Base-by-base conservation (phyloP, 2,113 vertebrate species). In the Chloroceryle aenea region DNA sequence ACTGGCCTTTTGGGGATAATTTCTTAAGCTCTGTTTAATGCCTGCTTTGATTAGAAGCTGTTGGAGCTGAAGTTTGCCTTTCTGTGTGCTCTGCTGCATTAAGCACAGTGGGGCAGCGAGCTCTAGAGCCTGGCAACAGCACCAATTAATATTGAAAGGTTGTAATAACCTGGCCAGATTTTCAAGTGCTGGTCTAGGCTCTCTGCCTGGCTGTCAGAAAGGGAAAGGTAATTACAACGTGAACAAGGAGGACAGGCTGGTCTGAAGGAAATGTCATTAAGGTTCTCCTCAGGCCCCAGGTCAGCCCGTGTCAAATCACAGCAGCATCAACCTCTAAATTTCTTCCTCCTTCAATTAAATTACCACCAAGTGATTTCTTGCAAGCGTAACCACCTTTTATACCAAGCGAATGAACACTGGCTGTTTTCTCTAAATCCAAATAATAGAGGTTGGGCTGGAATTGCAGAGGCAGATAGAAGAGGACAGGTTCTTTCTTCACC, bases 291-390 rank as follows among this genome's bases (percentile, higher is more conserved):
- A 71, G 93, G 83, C 82, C 43, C 62, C 42, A 36, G 81, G 74
- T 82, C 79, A 95, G 43, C 63, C 64, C 18, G 8, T 45, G 58
- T 73, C 88, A 93, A 85, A 89, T 96, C 79, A 91, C 87, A 94
- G 85, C 89, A 85, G 62, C 32, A 67, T 82, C 79, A 68, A 29
- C n/a, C 45, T 91, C 91, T 86, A 30, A 26, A 91, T 91, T 91
- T 95, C 85, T 85, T 94, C 58, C 17, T 96, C 30, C 53, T 94
- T 94, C 59, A 21, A 19, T 85, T 85, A 62, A 91, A 85, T 92
- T 52, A 12, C 77, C 43, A 47, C 26, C 30, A 48, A 83, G 59
- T 75, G 69, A 85, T 87, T 89, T 89, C 72, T 76, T 89, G 81
- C 48, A 67, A 90, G 50, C 50, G 63, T 45, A 92, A 81, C 90